phyloP scores from a whole-genome alignment of 2,888 invertebrate genomes.

The Andrena minutula region DNA sequence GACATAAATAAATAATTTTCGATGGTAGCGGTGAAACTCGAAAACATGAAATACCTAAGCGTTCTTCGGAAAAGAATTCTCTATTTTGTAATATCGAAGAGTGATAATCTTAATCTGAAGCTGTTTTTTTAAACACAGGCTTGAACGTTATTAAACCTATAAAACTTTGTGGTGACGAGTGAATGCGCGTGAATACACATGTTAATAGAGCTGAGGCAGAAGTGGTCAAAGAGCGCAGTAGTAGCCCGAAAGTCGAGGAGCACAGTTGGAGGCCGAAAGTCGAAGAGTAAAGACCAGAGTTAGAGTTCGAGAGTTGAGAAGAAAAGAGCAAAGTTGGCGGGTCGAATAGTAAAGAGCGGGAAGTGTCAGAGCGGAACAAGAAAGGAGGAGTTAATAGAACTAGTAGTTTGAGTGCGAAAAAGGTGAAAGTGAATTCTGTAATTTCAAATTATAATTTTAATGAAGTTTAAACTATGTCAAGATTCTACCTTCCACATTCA shows the following conservation, averaged over 20 bases:
- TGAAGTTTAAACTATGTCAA: background rate
- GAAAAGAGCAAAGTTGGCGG: conserved; percentile 2
- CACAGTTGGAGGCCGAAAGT: background rate
- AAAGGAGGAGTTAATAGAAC: background rate
- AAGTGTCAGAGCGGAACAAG: conserved; percentile 1
- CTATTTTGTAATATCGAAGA: background rate
- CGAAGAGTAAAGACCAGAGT: conserved; percentile 1
- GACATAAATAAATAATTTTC: background rate
- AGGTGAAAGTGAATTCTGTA: background rate
- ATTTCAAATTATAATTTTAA: conserved; percentile 3
- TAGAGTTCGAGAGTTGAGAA: background rate
- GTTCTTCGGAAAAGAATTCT: background rate
- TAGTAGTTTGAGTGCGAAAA: background rate
- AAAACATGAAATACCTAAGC: background rate
- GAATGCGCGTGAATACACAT: background rate
- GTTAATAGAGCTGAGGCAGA: background rate
- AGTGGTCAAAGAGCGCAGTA: background rate
- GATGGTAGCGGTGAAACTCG: background rate
- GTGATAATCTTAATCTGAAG: too few species aligned
- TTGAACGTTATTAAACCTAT: background rate
- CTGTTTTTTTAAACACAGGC: background rate
- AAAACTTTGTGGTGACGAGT: background rate
- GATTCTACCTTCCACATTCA: background rate
- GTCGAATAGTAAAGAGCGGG: conserved; percentile 8
- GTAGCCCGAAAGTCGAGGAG: background rate